Evolutionary conservation across 2,113 vertebrate genomes (phyloP).

Genomic region (Tauraco erythrolophus): DNA sequence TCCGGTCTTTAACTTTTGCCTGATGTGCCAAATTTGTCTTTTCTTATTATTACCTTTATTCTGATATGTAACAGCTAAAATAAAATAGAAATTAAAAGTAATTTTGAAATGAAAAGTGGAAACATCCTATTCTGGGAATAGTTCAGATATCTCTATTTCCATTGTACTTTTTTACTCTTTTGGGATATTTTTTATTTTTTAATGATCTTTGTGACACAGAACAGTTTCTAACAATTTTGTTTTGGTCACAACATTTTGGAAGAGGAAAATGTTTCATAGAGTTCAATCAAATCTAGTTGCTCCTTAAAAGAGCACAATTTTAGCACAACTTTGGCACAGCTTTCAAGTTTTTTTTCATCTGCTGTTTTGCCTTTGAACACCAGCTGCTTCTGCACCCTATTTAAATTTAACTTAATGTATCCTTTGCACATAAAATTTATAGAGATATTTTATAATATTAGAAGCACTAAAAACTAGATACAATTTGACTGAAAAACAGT

Average conservation of each 20-base stretch:
- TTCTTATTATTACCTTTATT: background rate
- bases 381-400: background rate
- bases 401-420: background rate
- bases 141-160: background rate
- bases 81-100: background rate
- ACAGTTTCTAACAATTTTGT: background rate
- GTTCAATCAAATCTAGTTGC: background rate
- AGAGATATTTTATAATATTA: background rate
- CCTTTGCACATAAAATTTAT: background rate
- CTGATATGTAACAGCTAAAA: background rate
- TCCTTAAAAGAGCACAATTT: background rate
- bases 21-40: background rate
- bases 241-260: background rate
- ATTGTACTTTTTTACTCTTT: background rate
- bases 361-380: background rate
- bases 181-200: background rate
- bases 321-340: background rate
- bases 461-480: background rate
- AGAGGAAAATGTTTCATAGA: background rate
- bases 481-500: background rate
- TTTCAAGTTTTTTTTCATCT: background rate
- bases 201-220: background rate
- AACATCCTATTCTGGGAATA: background rate
- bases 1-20: background rate
- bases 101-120: background rate